Percentiles rank a stretch among this genome's conserved stretches.
These are phyloP conservation scores for Caenorhabditis zanzibari DNA, from an alignment of 2,888 invertebrate species.

Conservation along the genomic window DNA sequence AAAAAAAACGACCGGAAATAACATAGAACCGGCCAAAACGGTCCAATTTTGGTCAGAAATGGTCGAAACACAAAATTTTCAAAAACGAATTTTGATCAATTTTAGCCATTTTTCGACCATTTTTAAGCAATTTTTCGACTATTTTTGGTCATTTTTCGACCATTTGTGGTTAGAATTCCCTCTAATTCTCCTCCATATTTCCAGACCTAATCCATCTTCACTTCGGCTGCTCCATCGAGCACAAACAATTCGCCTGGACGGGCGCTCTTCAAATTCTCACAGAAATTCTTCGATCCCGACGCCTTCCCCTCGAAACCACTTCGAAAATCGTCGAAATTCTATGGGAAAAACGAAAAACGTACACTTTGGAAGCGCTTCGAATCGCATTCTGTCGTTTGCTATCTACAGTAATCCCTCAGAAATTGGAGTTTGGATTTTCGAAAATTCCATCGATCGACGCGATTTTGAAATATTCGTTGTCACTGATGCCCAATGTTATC, in stretches of 20 bases:
- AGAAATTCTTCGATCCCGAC: constrained; percentile 1
- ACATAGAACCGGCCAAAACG: too few species aligned
- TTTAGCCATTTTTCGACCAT: too few species aligned
- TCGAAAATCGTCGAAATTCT: constrained; percentile 19
- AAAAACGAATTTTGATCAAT: too few species aligned
- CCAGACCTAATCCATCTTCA: constrained; percentile 28
- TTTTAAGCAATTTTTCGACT: too few species aligned
- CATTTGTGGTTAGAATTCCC: neutral
- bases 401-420: neutral
- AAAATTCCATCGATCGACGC: constrained; percentile 42
- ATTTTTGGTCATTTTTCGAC: too few species aligned
- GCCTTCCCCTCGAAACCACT: neutral
- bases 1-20: too few species aligned
- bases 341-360: constrained; percentile 48
- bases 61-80: too few species aligned
- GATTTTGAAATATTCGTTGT: constrained; percentile 44
- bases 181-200: too few species aligned
- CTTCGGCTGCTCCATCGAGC: constrained; percentile 2
- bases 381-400: constrained; percentile 33
- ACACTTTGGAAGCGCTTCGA: constrained; percentile 24
- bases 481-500: constrained; percentile 26
- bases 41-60: too few species aligned
- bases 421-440: constrained; percentile 15
- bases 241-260: constrained; percentile 33
- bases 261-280: constrained; percentile 34